These are phyloP conservation scores for Etheostoma perlongum DNA, from an alignment of 2,797 vertebrate genomes.

Conservation along the genomic window DNA sequence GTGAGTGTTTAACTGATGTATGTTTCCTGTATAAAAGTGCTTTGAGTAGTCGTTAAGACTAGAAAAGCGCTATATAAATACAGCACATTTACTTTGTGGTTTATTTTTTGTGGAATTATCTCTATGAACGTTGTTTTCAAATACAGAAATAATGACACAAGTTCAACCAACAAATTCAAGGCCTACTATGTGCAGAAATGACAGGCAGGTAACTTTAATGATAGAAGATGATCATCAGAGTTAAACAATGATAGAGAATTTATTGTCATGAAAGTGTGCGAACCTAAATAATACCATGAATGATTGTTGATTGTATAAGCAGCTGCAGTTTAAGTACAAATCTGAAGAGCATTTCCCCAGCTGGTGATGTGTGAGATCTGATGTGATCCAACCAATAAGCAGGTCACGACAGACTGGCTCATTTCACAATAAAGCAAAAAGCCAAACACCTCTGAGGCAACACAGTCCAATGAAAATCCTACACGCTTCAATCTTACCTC, in stretches of 20 bases:
- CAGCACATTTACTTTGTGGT: no score
- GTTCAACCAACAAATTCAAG: background rate
- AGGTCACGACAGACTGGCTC: conserved; percentile 41
- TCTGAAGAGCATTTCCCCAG: conserved; percentile 36
- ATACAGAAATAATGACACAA: background rate
- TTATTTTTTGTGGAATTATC: background rate
- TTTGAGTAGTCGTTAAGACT: no score
- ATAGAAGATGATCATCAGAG: conserved; percentile 3
- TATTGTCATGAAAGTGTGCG: no score
- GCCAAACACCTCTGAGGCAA: conserved; percentile 37
- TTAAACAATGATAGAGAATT: background rate
- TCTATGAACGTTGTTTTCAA: background rate
- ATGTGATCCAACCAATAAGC: conserved; percentile 63
- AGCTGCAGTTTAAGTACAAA: conserved; percentile 36
- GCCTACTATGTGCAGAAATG: background rate
- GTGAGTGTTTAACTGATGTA: no score
- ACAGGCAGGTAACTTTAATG: background rate
- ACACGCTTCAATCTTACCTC: conserved; percentile 10
- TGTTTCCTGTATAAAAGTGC: no score
- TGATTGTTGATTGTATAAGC: conserved; percentile 29
- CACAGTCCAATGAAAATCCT: conserved; percentile 26
- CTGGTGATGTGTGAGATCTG: conserved; percentile 37
- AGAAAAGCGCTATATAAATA: no score
- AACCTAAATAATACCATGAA: conserved; percentile 21
- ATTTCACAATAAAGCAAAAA: conserved; percentile 51